Base-by-base conservation (phyloP, 2,113 vertebrate species). In the Psettodes erumei region DNA sequence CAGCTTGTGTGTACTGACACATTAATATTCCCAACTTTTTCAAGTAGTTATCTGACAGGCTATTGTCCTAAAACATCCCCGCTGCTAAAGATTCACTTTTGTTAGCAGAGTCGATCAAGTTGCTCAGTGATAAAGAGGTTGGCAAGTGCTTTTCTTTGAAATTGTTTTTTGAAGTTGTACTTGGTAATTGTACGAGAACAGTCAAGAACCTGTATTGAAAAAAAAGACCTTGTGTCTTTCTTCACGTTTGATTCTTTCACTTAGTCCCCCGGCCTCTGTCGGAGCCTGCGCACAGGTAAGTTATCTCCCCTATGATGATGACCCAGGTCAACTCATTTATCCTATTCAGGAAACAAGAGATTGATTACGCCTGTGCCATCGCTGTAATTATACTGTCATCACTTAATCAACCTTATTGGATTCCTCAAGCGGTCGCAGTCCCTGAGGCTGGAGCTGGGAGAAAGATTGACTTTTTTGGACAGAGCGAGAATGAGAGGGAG, bases 301-400 rank as follows among this genome's bases (percentile, higher is more conserved):
- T 81, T 79, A 76, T 90, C 76, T 79, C 59, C 79, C 48, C 25
- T 79, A 65, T 38, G 60, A 80, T 79, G 88, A 87, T 90, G 89
- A 89, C 87, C 89, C 75, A 81, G 80, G 81, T 86, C 66, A 43
- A 71, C 85, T 87, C 90, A 90, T 91, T 90, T 87, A 87, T 90
- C 81, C 87, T 71, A 66, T 91, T 88, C 83, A 79, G 91, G 84
- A 87, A 91, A 87, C 79, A 67, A 71, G 85, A 90, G 89, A 93
- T 90, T 90, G 89, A 93, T 91, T 81, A 86, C 63, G 72, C 81
- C 79, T 66, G 48, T 82, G 82, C 85, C 85, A 89, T 89, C 50
- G 86, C 88, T 86, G 90, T 89, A 92, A 92, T 92, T 91, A 93
- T 91, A 89, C 83, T 91, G 89, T 92, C 91, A 92, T 91, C 91